Evolutionary conservation across 2,888 invertebrate genomes (phyloP), one percentile per base, ranked within the genome.

Genomic region (Allophyes oxyacanthae): DNA sequence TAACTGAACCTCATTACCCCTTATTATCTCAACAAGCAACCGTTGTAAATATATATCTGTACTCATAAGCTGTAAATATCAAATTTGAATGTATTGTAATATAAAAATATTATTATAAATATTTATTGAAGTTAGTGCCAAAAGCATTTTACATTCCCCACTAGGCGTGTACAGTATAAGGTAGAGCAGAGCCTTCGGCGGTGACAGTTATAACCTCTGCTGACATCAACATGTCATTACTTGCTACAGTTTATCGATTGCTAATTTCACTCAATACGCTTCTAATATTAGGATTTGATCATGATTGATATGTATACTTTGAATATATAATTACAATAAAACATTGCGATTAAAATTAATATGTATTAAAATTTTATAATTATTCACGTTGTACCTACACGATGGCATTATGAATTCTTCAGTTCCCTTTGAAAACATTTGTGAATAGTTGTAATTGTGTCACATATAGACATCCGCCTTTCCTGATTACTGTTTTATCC

Each of bases 51-150:
- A 88, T 77, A 67, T 81, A 79, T 79, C 70, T 79, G 73, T 82
- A 79, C 68, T 73, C 66, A 71, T 92, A 91, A 91, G 89, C 84
- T 94, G 93, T 94, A 94, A 90, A 93, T 94, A 92, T 78, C 79
- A 79, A 80, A 81, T 83, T 86, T 86, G 82, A 87, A 86, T 86
- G 86, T 89, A 88, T 85, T 90, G 87, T 92, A 90, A 75, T 66
- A 74, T 77, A 87, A 82, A n/a, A 84, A 80, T 85, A 83, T 80
- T 84, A 85, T 79, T 84, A 86, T 84, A 84, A 84, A 87, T 89
- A 88, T 88, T 86, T 89, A 90, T 91, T 83, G 82, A 91, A 89
- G 88, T 91, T 94, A 92, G 93, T 94, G 93, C 93, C 93, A 94
- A 94, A 89, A 90, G 91, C 90, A 89, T 89, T 86, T 84, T 85